Evolutionary conservation across 2,113 vertebrate genomes (phyloP).

Genomic region (Sorex araneus): DNA sequence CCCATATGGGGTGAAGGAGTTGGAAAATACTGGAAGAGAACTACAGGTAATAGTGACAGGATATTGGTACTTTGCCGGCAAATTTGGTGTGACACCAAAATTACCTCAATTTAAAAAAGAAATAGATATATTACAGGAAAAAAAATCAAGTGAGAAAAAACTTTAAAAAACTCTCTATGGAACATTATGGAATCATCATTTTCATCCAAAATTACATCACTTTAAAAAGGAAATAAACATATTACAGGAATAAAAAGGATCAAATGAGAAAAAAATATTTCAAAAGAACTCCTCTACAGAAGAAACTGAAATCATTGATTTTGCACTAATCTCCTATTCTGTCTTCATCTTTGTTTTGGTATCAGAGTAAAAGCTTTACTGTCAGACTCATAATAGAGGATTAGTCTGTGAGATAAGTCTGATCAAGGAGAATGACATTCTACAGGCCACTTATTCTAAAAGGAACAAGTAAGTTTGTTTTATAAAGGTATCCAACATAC

Average conservation of each 20-base stretch:
- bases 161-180: no score
- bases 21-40: no score
- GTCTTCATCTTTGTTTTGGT: background rate
- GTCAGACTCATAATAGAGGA: background rate
- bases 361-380: background rate
- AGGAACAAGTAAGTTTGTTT: background rate
- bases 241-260: conserved; percentile 46
- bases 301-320: background rate
- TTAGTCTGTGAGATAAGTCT: background rate
- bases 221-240: background rate
- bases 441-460: no score
- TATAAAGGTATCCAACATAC: background rate
- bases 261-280: background rate
- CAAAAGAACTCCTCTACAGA: conserved; percentile 11
- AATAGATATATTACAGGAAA: no score
- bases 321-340: background rate
- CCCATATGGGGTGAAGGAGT: no score
- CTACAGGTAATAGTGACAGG: no score
- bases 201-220: no score
- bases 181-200: no score
- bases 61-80: no score
- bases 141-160: no score
- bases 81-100: no score
- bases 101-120: no score
- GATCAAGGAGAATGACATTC: background rate